Evolutionary conservation across 2,797 vertebrate genomes (phyloP).

Genomic region (Macropus fuliginosus): DNA sequence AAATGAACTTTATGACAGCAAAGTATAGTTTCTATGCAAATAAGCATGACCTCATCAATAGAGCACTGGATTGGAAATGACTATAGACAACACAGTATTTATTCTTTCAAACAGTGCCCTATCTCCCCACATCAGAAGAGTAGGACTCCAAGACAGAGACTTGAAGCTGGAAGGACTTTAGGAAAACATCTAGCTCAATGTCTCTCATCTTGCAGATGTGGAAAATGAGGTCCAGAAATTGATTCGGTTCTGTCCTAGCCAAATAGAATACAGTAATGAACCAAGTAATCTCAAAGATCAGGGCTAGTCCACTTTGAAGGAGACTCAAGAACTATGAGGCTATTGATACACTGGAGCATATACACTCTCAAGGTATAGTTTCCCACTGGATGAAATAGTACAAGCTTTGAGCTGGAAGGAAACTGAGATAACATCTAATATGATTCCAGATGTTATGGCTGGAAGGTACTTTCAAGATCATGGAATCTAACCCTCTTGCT

Average conservation of each 20-base stretch:
- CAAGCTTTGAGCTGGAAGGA: neutral
- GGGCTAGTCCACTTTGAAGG: neutral
- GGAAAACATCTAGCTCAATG: neutral
- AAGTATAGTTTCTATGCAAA: neutral
- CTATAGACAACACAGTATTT: neutral
- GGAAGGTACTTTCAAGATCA: neutral
- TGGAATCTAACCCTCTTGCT: neutral
- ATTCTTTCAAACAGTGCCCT: neutral
- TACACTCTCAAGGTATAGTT: neutral
- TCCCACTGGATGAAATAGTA: neutral
- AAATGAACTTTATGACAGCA: neutral
- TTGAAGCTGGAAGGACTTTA: neutral
- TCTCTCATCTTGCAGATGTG: neutral
- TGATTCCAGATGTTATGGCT: neutral
- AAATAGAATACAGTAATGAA: neutral
- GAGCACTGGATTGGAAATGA: neutral
- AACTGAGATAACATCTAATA: neutral
- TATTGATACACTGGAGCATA: neutral
- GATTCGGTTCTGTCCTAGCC: neutral
- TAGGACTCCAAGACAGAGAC: neutral
- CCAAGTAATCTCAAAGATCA: neutral
- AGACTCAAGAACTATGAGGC: neutral
- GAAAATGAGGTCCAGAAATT: neutral
- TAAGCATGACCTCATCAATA: neutral
- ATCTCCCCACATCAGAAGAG: neutral